Evolutionary conservation across 2,797 vertebrate species (phyloP).

Genomic region (Mionectes olivaceus): DNA sequence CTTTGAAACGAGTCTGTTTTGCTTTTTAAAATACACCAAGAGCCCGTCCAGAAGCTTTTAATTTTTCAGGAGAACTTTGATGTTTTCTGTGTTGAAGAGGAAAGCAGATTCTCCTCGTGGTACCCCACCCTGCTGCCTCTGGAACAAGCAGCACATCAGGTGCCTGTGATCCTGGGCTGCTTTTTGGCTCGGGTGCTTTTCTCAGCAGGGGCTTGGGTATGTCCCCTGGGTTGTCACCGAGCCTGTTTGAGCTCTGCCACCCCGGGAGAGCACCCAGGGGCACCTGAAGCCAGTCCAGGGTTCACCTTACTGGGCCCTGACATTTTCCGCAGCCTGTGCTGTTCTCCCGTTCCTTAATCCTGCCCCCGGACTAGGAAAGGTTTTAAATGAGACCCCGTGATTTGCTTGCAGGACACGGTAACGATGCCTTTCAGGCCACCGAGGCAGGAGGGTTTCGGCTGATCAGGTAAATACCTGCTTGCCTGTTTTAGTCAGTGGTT

Average conservation of each 20-base stretch:
- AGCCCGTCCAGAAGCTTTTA: neutral
- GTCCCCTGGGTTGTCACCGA: fast-evolving
- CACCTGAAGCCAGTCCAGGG: fast-evolving
- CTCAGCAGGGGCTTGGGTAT: neutral
- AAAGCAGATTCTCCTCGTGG: neutral
- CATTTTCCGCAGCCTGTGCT: neutral
- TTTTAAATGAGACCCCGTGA: neutral
- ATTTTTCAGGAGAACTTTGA: slow-evolving; percentile 22
- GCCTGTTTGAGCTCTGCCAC: neutral
- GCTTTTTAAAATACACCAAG: neutral
- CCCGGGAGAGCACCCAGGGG: neutral
- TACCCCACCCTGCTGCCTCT: neutral
- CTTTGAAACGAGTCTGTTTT: neutral
- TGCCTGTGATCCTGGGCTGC: neutral
- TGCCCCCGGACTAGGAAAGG: neutral
- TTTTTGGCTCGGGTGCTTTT: neutral
- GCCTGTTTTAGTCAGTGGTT: neutral
- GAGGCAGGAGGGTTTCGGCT: slow-evolving; percentile 9
- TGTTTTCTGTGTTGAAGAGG: slow-evolving; percentile 1
- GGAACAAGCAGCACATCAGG: neutral
- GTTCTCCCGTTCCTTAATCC: neutral
- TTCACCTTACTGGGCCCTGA: neutral
- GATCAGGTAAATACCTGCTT: neutral
- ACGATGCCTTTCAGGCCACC: neutral
- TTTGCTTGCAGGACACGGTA: neutral